phyloP scores from a whole-genome alignment of 64 coral and sea anemone species.

The Montipora efflorescens region DNA sequence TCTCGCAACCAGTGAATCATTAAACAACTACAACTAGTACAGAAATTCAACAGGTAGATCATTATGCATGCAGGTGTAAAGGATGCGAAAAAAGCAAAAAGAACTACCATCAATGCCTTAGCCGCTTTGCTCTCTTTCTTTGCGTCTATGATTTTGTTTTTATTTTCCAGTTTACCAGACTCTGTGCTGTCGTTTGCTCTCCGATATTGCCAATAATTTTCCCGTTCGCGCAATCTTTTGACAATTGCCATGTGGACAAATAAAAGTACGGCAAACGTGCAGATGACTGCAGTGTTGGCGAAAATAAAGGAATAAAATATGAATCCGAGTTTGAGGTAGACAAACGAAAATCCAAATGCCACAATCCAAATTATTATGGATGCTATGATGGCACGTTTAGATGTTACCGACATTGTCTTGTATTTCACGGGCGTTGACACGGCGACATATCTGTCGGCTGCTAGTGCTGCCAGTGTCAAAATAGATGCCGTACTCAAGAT shows the following conservation, averaged over 20 bases:
- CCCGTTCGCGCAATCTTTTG: constrained; percentile 39
- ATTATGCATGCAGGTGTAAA: constrained; percentile 75
- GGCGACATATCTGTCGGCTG: constrained; percentile 77
- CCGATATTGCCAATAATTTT: constrained; percentile 37
- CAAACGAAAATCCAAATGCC: constrained; percentile 35
- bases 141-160: constrained; percentile 16
- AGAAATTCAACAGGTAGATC: constrained; percentile 86
- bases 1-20: constrained; percentile 83
- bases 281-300: constrained; percentile 69
- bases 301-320: constrained; percentile 78
- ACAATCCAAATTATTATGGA: constrained; percentile 60
- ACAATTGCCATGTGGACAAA: constrained; percentile 75
- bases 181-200: background rate
- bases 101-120: constrained; percentile 63
- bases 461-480: constrained; percentile 56
- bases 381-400: constrained; percentile 56
- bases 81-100: constrained; percentile 70
- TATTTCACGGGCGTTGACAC: constrained; percentile 69
- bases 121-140: constrained; percentile 62
- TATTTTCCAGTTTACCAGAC: background rate
- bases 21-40: constrained; percentile 56
- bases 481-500: constrained; percentile 73
- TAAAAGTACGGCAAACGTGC: constrained; percentile 72
- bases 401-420: constrained; percentile 52
- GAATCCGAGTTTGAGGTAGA: constrained; percentile 75